Conservation (phyloP, 1,140 invertebrate genomes). For the Rhyzopertha dominica region DNA sequence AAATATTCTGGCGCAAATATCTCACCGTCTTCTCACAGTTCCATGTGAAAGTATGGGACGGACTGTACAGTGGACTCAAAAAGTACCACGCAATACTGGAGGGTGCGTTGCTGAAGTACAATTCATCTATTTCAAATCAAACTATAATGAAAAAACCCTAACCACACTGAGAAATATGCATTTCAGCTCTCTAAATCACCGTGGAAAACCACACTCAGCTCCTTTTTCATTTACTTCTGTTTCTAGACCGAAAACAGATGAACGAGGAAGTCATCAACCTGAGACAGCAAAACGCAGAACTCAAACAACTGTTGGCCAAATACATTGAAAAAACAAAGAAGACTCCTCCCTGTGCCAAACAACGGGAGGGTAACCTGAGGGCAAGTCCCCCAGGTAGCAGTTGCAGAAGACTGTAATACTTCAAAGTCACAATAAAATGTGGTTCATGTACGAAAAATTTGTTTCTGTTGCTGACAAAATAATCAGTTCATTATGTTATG, state of each 20-base stretch:
- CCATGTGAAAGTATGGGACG: constrained; percentile 52
- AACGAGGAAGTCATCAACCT: constrained; percentile 35
- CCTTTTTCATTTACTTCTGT: constrained; percentile 3
- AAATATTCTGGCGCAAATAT: constrained; percentile 49
- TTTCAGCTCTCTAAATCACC: not conserved
- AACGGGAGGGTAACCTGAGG: too few species aligned
- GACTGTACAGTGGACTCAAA: constrained; percentile 49
- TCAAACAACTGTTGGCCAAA: constrained; percentile 30
- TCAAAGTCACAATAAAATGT: too few species aligned
- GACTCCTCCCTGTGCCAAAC: constrained; percentile 18
- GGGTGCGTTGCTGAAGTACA: constrained; percentile 23
- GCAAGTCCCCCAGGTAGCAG: too few species aligned
- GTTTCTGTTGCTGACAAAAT: too few species aligned
- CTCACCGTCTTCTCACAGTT: constrained; percentile 45
- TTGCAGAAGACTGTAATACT: too few species aligned
- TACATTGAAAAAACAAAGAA: constrained; percentile 25
- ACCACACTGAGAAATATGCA: not conserved
- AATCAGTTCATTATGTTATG: too few species aligned
- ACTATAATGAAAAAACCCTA: not conserved
- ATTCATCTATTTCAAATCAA: not conserved
- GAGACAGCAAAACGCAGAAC: constrained; percentile 32
- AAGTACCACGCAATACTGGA: constrained; percentile 50
- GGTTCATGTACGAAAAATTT: too few species aligned
- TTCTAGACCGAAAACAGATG: constrained; percentile 32
- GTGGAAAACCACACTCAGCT: not conserved